Conservation (phyloP, 2,888 invertebrate species). For the Serripes groenlandicus region DNA sequence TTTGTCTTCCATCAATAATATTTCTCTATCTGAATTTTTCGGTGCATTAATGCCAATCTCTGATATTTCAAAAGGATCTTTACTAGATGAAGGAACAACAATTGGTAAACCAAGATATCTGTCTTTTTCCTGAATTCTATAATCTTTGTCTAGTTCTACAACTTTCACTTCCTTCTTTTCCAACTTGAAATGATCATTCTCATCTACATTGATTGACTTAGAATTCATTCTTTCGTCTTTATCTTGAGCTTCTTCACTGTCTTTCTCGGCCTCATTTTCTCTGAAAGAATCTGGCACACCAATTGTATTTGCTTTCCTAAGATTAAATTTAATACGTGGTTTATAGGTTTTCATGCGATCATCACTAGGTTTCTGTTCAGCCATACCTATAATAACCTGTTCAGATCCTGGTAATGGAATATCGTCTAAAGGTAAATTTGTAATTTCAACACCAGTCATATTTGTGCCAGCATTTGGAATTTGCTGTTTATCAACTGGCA, state of each 20-base stretch:
- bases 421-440: not conserved
- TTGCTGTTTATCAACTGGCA: not conserved
- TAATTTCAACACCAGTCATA: not conserved
- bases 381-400: no score
- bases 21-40: not conserved
- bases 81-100: not conserved
- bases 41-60: not conserved
- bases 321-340: not conserved
- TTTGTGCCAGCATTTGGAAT: not conserved
- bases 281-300: not conserved
- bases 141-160: conserved; percentile 1
- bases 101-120: conserved; percentile 4
- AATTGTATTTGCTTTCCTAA: not conserved
- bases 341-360: not conserved
- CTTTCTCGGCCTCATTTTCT: not conserved
- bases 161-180: not conserved
- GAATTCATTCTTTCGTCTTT: conserved; percentile 18
- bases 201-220: not conserved
- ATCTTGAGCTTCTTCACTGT: not conserved
- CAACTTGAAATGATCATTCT: not conserved
- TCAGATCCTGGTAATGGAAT: conserved; percentile 1
- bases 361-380: no score
- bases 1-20: not conserved
- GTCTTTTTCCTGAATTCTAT: not conserved
- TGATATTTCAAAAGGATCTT: not conserved